These are phyloP conservation scores for Menura novaehollandiae DNA, from an alignment of 2,113 vertebrate genomes.

Conservation along the genomic window DNA sequence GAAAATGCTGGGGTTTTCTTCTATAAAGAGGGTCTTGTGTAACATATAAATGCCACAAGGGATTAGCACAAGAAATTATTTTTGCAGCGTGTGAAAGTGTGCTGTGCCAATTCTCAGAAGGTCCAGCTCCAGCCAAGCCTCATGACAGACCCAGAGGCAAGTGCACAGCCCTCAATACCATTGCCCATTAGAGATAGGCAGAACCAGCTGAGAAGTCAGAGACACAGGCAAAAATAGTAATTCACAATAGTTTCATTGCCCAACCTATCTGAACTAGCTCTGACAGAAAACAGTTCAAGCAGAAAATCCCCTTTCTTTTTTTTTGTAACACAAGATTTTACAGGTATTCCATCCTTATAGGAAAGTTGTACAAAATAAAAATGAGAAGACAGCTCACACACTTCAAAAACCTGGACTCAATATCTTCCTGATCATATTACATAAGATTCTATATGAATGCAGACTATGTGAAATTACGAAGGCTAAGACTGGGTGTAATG, in stretches of 20 bases:
- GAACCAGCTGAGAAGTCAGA: neutral
- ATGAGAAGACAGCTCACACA: neutral
- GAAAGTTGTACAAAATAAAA: neutral
- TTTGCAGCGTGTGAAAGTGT: conserved; percentile 51
- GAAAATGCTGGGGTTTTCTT: conserved; percentile 22
- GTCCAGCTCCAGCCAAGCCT: conserved; percentile 38
- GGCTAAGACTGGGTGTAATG: neutral
- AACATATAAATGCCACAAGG: conserved; percentile 44
- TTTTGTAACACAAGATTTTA: neutral
- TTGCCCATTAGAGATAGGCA: neutral
- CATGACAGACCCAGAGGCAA: conserved; percentile 54
- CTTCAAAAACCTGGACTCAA: neutral
- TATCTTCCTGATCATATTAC: neutral
- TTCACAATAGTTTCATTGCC: neutral
- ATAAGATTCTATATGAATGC: neutral
- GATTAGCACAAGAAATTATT: conserved; percentile 58
- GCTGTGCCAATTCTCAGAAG: conserved; percentile 50
- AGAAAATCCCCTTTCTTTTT: neutral
- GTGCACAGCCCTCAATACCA: neutral
- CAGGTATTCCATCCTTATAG: neutral
- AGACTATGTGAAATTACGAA: neutral
- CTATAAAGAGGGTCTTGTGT: conserved; percentile 43
- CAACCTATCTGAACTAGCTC: neutral
- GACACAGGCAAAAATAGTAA: neutral
- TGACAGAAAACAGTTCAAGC: neutral